These are phyloP conservation scores for Melanotaenia boesemani DNA, from an alignment of 2,797 vertebrate species.

Conservation along the genomic window DNA sequence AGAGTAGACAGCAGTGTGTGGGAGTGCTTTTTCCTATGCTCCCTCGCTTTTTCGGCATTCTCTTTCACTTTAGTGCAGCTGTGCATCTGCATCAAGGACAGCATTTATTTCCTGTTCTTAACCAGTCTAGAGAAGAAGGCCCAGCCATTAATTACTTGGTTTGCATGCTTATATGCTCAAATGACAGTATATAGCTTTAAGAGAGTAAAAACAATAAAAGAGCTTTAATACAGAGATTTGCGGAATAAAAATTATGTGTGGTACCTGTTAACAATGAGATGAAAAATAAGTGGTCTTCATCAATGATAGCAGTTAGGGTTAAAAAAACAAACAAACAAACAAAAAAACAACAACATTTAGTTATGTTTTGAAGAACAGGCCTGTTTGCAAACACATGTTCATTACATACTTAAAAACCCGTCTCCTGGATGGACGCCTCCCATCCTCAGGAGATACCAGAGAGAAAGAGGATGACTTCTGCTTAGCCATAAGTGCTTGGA, in stretches of 20 bases:
- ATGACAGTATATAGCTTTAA: neutral
- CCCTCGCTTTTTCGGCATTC: constrained; percentile 50
- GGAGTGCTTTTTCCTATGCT: constrained; percentile 54
- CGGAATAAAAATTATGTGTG: neutral
- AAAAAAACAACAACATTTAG: constrained; percentile 35
- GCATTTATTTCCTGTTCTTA: constrained; percentile 56
- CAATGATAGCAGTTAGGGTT: neutral
- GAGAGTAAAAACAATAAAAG: neutral
- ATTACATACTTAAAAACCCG: constrained; percentile 43
- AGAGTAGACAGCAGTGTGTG: constrained; percentile 65
- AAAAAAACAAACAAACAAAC: neutral
- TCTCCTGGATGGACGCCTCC: constrained; percentile 67
- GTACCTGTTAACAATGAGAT: constrained; percentile 1
- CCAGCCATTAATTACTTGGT: constrained; percentile 26
- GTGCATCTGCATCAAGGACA: constrained; percentile 67
- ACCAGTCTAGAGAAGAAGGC: constrained; percentile 48
- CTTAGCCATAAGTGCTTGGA: constrained; percentile 71
- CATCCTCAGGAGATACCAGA: constrained; percentile 68
- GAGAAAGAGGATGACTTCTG: constrained; percentile 70
- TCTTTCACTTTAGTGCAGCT: constrained; percentile 71
- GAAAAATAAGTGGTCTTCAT: neutral
- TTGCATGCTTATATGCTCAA: constrained; percentile 29
- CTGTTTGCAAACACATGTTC: constrained; percentile 44
- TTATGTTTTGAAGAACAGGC: constrained; percentile 21
- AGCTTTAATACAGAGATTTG: neutral